These are phyloP conservation scores for Cryptotermes secundus DNA, from an alignment of 1,140 invertebrate species.

Conservation along the genomic window DNA sequence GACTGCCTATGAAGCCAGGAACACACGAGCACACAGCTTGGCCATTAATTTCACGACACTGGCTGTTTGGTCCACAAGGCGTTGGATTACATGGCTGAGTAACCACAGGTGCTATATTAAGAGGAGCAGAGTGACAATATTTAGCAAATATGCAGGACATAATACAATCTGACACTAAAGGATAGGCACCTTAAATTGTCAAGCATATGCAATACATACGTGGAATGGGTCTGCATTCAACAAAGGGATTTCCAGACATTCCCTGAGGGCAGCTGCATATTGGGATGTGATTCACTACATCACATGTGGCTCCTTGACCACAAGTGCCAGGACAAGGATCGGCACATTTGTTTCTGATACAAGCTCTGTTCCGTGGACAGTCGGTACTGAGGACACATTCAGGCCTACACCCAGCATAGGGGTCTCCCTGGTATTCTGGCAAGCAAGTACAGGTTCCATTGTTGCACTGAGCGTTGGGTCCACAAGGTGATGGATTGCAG, in stretches of 20 bases:
- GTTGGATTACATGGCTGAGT: slow-evolving; percentile 54
- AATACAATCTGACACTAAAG: neutral
- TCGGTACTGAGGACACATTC: slow-evolving; percentile 66
- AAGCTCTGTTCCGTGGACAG: slow-evolving; percentile 64
- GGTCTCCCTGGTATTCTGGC: slow-evolving; percentile 62
- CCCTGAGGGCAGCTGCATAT: slow-evolving; percentile 67
- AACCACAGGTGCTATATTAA: slow-evolving; percentile 40
- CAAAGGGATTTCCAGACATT: slow-evolving; percentile 70
- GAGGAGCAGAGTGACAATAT: neutral
- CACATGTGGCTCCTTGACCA: slow-evolving; percentile 66
- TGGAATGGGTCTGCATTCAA: slow-evolving; percentile 56
- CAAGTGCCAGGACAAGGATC: slow-evolving; percentile 74
- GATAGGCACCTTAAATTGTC: neutral
- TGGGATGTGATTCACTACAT: slow-evolving; percentile 69
- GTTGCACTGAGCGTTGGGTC: slow-evolving; percentile 59
- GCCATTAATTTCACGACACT: slow-evolving; percentile 52
- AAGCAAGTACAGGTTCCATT: slow-evolving; percentile 61
- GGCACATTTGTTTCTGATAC: slow-evolving; percentile 71
- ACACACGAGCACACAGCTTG: slow-evolving; percentile 53
- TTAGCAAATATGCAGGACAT: neutral
- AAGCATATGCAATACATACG: slow-evolving; percentile 43
- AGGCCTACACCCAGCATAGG: slow-evolving; percentile 61
- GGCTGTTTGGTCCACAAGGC: slow-evolving; percentile 56
- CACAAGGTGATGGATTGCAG: slow-evolving; percentile 50
- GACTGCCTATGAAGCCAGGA: slow-evolving; percentile 49